A percentile compares a stretch with the other conserved stretches of the same genome.
Evolutionary conservation across 1,140 invertebrate genomes (phyloP).

Genomic region (Pissodes strobi): DNA sequence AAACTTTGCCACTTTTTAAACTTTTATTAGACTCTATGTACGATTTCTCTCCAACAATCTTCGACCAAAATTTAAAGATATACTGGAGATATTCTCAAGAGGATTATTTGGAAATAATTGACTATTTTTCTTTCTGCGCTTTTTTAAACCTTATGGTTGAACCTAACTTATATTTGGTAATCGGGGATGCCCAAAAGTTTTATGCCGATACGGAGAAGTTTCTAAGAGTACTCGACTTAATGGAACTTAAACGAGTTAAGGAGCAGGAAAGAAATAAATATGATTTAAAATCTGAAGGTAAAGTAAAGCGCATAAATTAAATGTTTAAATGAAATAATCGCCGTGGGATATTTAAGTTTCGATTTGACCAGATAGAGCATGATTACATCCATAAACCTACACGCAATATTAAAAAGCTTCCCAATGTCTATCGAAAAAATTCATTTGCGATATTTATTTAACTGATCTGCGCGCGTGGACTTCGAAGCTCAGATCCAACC

Average conservation of each 20-base stretch:
- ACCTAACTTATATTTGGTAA: constrained; percentile 24
- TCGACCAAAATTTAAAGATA: constrained; percentile 7
- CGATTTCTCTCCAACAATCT: constrained; percentile 21
- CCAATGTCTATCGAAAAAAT: too few species aligned
- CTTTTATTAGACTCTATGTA: constrained; percentile 32
- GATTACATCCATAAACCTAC: too few species aligned
- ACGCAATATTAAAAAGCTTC: too few species aligned
- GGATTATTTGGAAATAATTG: constrained; percentile 26
- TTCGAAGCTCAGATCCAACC: too few species aligned
- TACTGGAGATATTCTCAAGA: constrained; percentile 36
- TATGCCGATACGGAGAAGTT: constrained; percentile 22
- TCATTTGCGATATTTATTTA: too few species aligned
- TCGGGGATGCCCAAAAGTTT: constrained; percentile 30
- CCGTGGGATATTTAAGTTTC: too few species aligned
- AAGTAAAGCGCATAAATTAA: neutral
- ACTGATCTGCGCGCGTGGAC: too few species aligned
- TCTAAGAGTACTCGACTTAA: constrained; percentile 29
- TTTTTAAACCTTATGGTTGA: constrained; percentile 32
- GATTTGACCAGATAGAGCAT: too few species aligned
- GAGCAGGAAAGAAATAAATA: constrained; percentile 26
- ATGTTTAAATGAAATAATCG: too few species aligned
- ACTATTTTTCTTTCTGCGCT: constrained; percentile 27
- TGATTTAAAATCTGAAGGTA: constrained; percentile 31
- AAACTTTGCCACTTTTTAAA: constrained; percentile 17
- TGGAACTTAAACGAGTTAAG: constrained; percentile 22